Evolutionary conservation across 30 jellyfish, hydroid and myxozoan genomes (phyloP).

Genomic region (Rhopilema esculentum): DNA sequence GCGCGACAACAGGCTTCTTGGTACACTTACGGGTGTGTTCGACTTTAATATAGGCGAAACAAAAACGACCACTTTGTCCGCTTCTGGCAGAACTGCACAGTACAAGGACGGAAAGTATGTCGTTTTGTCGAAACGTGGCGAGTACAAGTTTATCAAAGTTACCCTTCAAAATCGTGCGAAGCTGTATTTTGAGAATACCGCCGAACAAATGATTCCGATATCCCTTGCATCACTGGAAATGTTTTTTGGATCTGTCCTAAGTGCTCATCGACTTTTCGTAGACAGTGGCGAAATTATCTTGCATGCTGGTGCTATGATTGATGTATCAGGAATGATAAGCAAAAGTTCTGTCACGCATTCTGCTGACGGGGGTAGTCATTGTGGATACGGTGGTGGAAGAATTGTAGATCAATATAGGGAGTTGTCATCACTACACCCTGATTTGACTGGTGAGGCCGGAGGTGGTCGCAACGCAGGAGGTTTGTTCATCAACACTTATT

Average conservation of each 20-base stretch:
- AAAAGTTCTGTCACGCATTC: constrained; percentile 1
- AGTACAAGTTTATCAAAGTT: constrained; percentile 53
- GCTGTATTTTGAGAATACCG: constrained; percentile 39
- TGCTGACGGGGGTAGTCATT: constrained; percentile 55
- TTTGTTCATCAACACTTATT: too few relatives aligned
- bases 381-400: constrained; percentile 72
- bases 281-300: constrained; percentile 36
- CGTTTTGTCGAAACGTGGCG: constrained; percentile 67
- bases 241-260: constrained; percentile 57
- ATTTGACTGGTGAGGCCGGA: constrained; percentile 74
- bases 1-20: constrained; percentile 53
- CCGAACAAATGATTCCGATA: constrained; percentile 32
- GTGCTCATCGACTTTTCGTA: constrained; percentile 48
- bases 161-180: constrained; percentile 71
- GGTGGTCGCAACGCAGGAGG: constrained; percentile 51
- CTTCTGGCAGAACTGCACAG: constrained; percentile 69
- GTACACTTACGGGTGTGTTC: constrained; percentile 71
- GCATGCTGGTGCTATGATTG: constrained; percentile 59
- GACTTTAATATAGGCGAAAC: constrained; percentile 69
- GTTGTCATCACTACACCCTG: constrained; percentile 54
- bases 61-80: constrained; percentile 44
- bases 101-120: constrained; percentile 63
- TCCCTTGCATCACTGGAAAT: constrained; percentile 61
- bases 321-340: constrained; percentile 42
- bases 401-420: constrained; percentile 6